These are phyloP conservation scores for Synaphobranchus kaupii DNA, from an alignment of 2,797 vertebrate genomes.

Conservation along the genomic window DNA sequence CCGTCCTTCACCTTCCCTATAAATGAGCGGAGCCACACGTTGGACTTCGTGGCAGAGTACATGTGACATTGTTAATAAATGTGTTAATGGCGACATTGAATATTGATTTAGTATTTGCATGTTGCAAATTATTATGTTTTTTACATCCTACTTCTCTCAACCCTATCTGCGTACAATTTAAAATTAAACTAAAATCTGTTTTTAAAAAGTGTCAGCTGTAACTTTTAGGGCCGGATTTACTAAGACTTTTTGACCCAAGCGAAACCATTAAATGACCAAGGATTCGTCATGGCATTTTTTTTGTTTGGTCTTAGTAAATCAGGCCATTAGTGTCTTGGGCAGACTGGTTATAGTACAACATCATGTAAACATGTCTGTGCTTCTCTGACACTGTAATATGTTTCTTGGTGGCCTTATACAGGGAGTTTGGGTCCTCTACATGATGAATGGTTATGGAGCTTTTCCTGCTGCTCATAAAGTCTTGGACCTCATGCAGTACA, in stretches of 20 bases:
- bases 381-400: constrained; percentile 4
- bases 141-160: not conserved
- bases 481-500: constrained; percentile 77
- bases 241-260: too few relatives aligned
- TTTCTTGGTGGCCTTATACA: constrained; percentile 64
- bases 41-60: not conserved
- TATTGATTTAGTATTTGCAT: not conserved
- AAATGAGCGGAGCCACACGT: not conserved
- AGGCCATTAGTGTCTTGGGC: not conserved
- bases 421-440: constrained; percentile 88
- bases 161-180: not conserved
- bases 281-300: too few relatives aligned
- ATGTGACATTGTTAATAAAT: not conserved
- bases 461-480: constrained; percentile 83
- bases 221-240: too few relatives aligned
- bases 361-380: not conserved
- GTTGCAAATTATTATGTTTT: not conserved
- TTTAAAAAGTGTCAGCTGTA: too few relatives aligned
- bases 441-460: constrained; percentile 81
- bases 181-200: not conserved
- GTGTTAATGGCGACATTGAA: not conserved
- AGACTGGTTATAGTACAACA: not conserved
- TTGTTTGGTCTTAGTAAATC: too few relatives aligned
- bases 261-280: too few relatives aligned
- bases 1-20: not conserved